Evolutionary conservation across 1,140 invertebrate species (phyloP).

Genomic region (Globodera rostochiensis): DNA sequence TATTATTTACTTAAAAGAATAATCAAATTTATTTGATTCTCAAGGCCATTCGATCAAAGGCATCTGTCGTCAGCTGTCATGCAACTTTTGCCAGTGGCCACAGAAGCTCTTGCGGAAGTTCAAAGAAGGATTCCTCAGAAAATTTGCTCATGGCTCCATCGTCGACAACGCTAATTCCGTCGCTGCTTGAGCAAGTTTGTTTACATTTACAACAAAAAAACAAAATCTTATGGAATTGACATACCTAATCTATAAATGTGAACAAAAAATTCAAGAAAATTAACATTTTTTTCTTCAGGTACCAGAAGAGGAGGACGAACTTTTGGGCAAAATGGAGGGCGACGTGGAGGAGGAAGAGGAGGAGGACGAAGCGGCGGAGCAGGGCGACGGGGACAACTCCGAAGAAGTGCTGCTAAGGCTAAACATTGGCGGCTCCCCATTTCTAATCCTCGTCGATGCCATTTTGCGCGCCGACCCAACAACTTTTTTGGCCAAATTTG

Average conservation of each 20-base stretch:
- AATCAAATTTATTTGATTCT: background rate
- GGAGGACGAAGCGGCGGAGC: background rate
- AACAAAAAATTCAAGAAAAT: no score
- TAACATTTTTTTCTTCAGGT: background rate
- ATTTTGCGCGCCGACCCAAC: slow-evolving; percentile 55
- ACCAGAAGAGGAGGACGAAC: background rate
- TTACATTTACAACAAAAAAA: no score
- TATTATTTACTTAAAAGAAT: no score
- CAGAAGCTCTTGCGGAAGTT: slow-evolving; percentile 15
- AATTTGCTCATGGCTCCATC: background rate
- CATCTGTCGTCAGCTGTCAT: background rate
- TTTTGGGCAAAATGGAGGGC: slow-evolving; percentile 3
- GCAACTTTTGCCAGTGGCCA: background rate
- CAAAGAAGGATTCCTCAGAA: slow-evolving; percentile 7
- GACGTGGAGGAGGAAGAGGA: background rate
- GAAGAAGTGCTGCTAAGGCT: slow-evolving; percentile 41
- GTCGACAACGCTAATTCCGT: background rate
- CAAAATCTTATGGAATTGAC: no score
- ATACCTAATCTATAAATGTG: no score
- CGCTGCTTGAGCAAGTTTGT: background rate
- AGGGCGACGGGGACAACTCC: background rate
- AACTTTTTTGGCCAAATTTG: slow-evolving; percentile 60
- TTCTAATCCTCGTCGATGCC: slow-evolving; percentile 57
- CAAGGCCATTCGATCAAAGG: slow-evolving; percentile 9
- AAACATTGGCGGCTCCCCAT: slow-evolving; percentile 59